phyloP scores from a whole-genome alignment of 2,797 vertebrate genomes.

The Pristis pectinata region DNA sequence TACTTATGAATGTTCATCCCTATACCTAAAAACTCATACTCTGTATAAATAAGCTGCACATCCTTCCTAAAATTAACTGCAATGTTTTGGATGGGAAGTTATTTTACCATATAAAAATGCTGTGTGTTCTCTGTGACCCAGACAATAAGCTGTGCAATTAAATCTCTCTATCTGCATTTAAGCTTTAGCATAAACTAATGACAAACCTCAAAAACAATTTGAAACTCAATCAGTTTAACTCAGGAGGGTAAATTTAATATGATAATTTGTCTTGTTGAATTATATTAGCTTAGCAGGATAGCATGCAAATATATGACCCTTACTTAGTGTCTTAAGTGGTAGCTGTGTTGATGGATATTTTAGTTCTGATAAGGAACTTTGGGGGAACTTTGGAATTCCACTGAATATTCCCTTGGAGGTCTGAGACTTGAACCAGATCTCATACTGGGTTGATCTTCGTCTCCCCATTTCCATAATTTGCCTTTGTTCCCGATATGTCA shows the following conservation, averaged over 20 bases:
- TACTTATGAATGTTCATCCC: not conserved
- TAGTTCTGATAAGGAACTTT: slow-evolving; percentile 95
- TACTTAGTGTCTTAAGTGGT: slow-evolving; percentile 88
- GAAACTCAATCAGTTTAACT: slow-evolving; percentile 98
- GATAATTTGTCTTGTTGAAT: slow-evolving; percentile 97
- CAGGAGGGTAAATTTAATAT: slow-evolving; percentile 99
- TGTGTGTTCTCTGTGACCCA: slow-evolving; percentile 75
- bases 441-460: slow-evolving; percentile 88
- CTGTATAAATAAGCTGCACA: not conserved
- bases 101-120: not conserved
- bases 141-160: slow-evolving; percentile 77
- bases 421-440: slow-evolving; percentile 82
- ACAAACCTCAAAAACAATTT: slow-evolving; percentile 99
- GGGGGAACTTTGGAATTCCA: slow-evolving; percentile 88
- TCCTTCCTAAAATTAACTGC: slow-evolving; percentile 21
- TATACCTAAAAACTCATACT: not conserved
- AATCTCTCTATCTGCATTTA: slow-evolving; percentile 87
- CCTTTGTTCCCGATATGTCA: slow-evolving; percentile 89
- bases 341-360: slow-evolving; percentile 83
- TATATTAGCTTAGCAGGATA: slow-evolving; percentile 85
- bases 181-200: slow-evolving; percentile 98
- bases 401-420: slow-evolving; percentile 84
- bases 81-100: not conserved
- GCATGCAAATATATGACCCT: slow-evolving; percentile 98
- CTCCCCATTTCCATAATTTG: slow-evolving; percentile 94